Evolutionary conservation across 2,113 vertebrate species (phyloP).

Genomic region (Hyperopisus bebe): DNA sequence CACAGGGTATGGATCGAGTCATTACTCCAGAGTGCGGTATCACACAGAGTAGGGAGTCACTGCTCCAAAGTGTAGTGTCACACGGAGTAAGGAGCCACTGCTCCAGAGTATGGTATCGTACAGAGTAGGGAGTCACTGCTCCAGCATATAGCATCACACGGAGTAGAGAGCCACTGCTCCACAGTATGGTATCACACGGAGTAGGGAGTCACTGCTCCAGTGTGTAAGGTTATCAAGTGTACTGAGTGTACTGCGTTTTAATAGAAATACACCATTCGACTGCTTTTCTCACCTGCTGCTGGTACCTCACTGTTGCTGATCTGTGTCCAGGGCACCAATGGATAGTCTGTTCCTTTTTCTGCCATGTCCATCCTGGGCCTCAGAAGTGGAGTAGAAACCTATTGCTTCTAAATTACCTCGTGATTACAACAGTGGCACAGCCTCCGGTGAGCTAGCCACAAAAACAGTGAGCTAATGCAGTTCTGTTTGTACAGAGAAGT

Average conservation of each 20-base stretch:
- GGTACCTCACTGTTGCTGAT: neutral
- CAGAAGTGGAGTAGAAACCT: neutral
- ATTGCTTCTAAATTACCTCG: neutral
- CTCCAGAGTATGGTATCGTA: too few species aligned
- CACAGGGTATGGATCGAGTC: neutral
- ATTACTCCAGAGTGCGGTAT: neutral
- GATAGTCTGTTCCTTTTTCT: neutral
- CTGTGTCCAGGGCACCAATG: neutral
- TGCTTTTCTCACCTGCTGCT: constrained; percentile 1
- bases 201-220: neutral
- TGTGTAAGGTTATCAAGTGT: neutral
- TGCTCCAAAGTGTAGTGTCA: neutral
- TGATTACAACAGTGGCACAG: neutral
- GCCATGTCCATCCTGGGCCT: neutral
- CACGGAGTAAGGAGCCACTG: neutral
- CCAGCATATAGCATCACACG: too few species aligned
- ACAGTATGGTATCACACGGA: accelerated
- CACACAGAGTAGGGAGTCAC: neutral
- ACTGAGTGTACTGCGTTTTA: neutral
- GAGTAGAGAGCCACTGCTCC: neutral
- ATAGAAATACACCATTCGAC: neutral
- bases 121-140: too few species aligned
- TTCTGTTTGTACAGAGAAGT: neutral
- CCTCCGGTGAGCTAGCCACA: neutral
- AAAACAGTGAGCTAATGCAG: neutral